Evolutionary conservation across 2,888 invertebrate species (phyloP), one percentile per base, ranked within the genome.

Genomic region (Hipparchia semele): DNA sequence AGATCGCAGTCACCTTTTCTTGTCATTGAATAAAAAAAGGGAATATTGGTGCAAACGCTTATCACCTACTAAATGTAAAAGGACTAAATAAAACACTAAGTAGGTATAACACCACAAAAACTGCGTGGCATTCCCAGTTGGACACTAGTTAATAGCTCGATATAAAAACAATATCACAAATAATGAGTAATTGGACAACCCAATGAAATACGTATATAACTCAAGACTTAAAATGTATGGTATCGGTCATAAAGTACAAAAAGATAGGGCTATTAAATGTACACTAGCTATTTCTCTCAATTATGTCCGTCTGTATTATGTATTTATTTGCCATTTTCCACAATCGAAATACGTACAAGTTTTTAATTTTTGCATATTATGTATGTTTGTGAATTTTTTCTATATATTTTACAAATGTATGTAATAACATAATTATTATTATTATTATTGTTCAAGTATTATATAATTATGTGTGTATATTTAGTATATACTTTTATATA

Each of bases 241-340:
- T 62, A 70, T 70, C 70, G 23, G 46, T 70, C 64, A 56, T 62
- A 70, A 62, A 70, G 54, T 49, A 56, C 62, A 56, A 70, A 70
- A 70, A 62, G 70, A 56, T 62, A 64, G 39, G 33, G 54, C 45
- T 61, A 33, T 70, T 61, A 56, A 70, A 23, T 64, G 56, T 65
- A 75, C 67, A 70, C 58, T 58, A 58, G 58, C 6, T 58, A 23
- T 58, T 58, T 23, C 8, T 7, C 58, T 2, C 58, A 58, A 58
- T 13, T 23, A 8, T 8, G 58, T 23, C 23, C 13, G 6, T 58
- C 7, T 54, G 2, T 13, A 13, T 2, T 58, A 23, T 58, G 8
- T 13, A 13, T 13, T 23, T 58, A 13, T 56, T 56, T n/a, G 56
- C n/a, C 7, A 13, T 6, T 56, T 23, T 23, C 23, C 23, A 23